Evolutionary conservation across 2,888 invertebrate genomes (phyloP).

Genomic region (Acanthopleura granulata): DNA sequence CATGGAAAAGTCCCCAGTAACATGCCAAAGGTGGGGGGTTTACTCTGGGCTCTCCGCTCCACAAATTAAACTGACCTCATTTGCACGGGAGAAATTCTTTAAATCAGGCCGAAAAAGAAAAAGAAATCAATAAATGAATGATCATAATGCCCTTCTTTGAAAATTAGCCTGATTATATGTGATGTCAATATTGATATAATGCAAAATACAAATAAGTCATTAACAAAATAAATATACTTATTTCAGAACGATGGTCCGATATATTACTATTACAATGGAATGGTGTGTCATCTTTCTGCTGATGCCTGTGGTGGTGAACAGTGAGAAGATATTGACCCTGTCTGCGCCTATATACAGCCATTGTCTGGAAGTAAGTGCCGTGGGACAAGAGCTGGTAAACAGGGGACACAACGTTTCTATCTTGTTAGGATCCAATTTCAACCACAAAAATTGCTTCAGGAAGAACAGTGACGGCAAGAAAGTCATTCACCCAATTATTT

Average conservation of each 20-base stretch:
- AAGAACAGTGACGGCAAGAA: neutral
- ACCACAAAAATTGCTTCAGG: neutral
- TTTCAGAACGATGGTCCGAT: neutral
- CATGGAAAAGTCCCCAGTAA: too few relatives aligned
- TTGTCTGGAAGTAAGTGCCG: neutral
- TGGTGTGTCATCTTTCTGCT: neutral
- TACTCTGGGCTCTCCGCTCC: too few relatives aligned
- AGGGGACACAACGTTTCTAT: constrained; percentile 26
- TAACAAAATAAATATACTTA: neutral
- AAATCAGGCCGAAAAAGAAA: too few relatives aligned
- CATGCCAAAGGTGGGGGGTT: too few relatives aligned
- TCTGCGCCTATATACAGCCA: constrained; percentile 19
- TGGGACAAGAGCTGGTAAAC: constrained; percentile 22
- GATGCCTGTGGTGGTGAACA: neutral
- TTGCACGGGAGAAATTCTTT: too few relatives aligned
- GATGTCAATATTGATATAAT: too few relatives aligned
- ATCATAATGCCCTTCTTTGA: too few relatives aligned
- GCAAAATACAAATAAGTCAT: neutral
- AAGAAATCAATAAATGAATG: too few relatives aligned
- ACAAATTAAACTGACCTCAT: too few relatives aligned
- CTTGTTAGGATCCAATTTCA: neutral
- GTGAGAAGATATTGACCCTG: constrained; percentile 18
- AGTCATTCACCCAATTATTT: neutral
- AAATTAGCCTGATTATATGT: too few relatives aligned
- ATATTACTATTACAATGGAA: neutral